phyloP scores from a whole-genome alignment of 2,797 vertebrate genomes.

The Acanthornis magna region DNA sequence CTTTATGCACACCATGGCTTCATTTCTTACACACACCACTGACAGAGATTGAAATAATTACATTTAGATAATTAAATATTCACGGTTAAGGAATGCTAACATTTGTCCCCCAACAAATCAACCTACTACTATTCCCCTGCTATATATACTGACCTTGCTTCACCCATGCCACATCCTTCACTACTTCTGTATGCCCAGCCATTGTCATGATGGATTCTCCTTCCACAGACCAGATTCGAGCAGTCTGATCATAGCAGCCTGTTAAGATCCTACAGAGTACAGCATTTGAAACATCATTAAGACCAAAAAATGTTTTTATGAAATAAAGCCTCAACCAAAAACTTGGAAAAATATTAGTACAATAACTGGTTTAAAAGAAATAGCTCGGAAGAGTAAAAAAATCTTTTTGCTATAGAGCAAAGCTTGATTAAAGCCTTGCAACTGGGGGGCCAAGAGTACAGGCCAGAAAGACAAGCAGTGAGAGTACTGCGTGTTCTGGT shows the following conservation, averaged over 20 bases:
- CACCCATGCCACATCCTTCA: constrained; percentile 95
- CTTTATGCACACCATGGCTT: background rate
- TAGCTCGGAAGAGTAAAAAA: background rate
- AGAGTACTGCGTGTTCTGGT: background rate
- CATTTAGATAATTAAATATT: background rate
- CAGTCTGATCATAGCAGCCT: constrained; percentile 94
- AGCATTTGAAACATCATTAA: background rate
- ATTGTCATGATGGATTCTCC: constrained; percentile 88
- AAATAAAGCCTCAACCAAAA: background rate
- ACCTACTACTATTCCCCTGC: background rate
- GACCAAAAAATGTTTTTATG: background rate
- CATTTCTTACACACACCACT: background rate
- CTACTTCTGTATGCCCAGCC: constrained; percentile 90
- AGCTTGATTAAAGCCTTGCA: background rate
- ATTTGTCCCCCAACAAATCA: background rate
- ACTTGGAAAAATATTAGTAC: background rate
- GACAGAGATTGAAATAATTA: background rate
- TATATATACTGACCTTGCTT: constrained; percentile 84
- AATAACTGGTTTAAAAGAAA: background rate
- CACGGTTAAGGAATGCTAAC: background rate
- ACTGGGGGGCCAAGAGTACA: background rate
- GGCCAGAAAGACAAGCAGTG: background rate
- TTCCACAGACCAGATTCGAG: constrained; percentile 91
- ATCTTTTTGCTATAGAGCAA: background rate
- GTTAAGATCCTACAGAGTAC: constrained; percentile 87